Evolutionary conservation across 2,888 invertebrate species (phyloP).

Genomic region (Drosophila diplacantha): DNA sequence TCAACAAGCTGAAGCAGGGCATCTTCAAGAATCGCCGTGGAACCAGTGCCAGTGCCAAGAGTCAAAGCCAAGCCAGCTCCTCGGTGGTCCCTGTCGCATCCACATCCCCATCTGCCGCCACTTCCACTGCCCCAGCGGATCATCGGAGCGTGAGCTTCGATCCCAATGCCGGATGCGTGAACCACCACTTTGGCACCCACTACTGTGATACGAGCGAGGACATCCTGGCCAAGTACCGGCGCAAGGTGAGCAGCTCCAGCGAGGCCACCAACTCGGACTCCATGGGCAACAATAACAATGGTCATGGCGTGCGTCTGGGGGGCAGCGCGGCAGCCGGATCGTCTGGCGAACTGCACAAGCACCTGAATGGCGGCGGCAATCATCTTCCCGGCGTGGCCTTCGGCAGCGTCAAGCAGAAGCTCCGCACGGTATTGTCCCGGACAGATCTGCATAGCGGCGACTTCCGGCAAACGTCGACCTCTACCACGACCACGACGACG

Average conservation of each 20-base stretch:
- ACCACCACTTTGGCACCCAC: conserved; percentile 42
- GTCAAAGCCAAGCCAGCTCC: not conserved
- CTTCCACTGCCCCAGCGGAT: conserved; percentile 3
- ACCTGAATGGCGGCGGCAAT: conserved; percentile 39
- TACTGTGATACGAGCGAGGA: conserved; percentile 89
- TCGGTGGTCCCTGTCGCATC: not conserved
- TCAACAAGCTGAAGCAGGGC: conserved; percentile 85
- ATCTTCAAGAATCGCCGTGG: conserved; percentile 83
- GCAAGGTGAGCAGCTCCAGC: conserved; percentile 81
- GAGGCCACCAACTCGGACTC: conserved; percentile 79
- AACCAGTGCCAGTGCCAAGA: conserved; percentile 73
- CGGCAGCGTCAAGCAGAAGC: conserved; percentile 85
- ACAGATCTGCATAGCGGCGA: conserved; percentile 87
- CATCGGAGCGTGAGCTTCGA: conserved; percentile 74
- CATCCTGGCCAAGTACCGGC: conserved; percentile 95
- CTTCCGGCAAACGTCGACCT: conserved; percentile 79
- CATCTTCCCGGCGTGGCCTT: conserved; percentile 71
- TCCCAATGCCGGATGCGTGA: conserved; percentile 60
- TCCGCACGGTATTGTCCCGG: conserved; percentile 92
- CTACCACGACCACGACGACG: not conserved
- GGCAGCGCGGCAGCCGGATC: conserved; percentile 1
- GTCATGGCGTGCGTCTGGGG: conserved; percentile 34
- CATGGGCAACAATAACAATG: conserved; percentile 61
- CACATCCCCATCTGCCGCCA: not conserved
- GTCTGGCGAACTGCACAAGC: conserved; percentile 23